These are phyloP conservation scores for Goniozus legneri DNA, from an alignment of 1,140 invertebrate genomes.

Conservation along the genomic window DNA sequence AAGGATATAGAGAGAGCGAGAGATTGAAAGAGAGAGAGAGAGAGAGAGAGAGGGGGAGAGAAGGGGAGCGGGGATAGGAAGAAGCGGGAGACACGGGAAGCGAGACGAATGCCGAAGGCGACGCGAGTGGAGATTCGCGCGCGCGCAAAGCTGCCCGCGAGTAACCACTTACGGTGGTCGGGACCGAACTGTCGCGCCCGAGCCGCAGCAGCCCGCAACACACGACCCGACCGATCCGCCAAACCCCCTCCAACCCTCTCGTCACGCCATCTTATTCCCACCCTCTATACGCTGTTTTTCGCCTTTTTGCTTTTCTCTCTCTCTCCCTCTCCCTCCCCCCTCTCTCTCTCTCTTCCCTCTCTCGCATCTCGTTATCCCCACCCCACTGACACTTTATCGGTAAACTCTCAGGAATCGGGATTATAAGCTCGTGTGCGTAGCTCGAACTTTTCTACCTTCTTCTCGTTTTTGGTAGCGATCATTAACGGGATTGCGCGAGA, in stretches of 20 bases:
- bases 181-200: constrained; percentile 54
- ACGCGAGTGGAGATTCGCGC: constrained; percentile 7
- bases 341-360: constrained; percentile 22
- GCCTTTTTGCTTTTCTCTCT: not conserved
- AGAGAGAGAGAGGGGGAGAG: too few relatives aligned
- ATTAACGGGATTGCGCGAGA: too few relatives aligned
- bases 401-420: too few relatives aligned
- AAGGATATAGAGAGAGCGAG: too few relatives aligned
- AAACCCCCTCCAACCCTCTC: constrained; percentile 11
- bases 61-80: too few relatives aligned
- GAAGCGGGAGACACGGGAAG: too few relatives aligned
- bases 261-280: constrained; percentile 7
- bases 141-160: constrained; percentile 26
- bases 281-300: constrained; percentile 3
- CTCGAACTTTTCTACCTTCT: too few relatives aligned
- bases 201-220: constrained; percentile 55
- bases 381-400: not conserved
- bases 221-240: constrained; percentile 35
- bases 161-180: constrained; percentile 42
- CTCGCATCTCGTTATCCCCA: constrained; percentile 5
- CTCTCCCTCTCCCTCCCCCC: constrained; percentile 15
- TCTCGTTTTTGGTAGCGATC: too few relatives aligned
- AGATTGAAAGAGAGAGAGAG: too few relatives aligned
- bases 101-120: constrained; percentile 12
- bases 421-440: too few relatives aligned